A percentile compares a stretch with the other conserved stretches of the same genome.
Evolutionary conservation across 2,888 invertebrate species (phyloP).

Genomic region (Drosophila ustulata): DNA sequence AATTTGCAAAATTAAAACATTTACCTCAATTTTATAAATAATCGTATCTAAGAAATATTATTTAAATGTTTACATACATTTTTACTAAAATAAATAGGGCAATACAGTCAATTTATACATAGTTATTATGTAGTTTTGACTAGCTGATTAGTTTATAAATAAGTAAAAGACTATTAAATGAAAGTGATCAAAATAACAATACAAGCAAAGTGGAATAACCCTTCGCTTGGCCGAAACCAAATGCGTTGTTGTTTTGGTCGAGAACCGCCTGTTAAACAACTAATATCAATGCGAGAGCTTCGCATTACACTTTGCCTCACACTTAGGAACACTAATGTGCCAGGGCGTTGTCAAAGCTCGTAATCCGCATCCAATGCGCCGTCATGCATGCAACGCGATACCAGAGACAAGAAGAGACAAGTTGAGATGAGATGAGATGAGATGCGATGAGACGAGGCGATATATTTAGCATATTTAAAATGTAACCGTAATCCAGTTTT

Average conservation of each 20-base stretch:
- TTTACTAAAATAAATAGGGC: too few species aligned
- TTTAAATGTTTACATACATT: too few species aligned
- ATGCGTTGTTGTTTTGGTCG: background rate
- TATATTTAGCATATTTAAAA: constrained; percentile 76
- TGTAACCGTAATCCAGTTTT: constrained; percentile 69
- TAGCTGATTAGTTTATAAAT: too few species aligned
- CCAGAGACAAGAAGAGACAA: background rate
- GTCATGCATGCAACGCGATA: constrained; percentile 2
- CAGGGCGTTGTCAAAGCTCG: constrained; percentile 9
- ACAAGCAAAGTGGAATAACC: background rate
- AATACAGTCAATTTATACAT: too few species aligned
- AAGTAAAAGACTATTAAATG: too few species aligned
- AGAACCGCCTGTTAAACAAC: background rate
- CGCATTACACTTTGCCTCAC: constrained; percentile 1
- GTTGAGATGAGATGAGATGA: background rate
- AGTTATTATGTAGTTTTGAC: too few species aligned
- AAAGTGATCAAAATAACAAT: too few species aligned
- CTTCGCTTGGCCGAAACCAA: background rate
- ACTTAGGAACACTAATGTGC: constrained; percentile 7
- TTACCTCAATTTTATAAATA: too few species aligned
- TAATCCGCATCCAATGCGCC: constrained; percentile 23
- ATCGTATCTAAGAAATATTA: too few species aligned
- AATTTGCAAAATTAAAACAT: too few species aligned
- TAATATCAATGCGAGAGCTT: constrained; percentile 12
- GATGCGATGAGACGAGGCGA: background rate